Evolutionary conservation across 2,113 vertebrate genomes (phyloP).

Genomic region (Symphodus melops): DNA sequence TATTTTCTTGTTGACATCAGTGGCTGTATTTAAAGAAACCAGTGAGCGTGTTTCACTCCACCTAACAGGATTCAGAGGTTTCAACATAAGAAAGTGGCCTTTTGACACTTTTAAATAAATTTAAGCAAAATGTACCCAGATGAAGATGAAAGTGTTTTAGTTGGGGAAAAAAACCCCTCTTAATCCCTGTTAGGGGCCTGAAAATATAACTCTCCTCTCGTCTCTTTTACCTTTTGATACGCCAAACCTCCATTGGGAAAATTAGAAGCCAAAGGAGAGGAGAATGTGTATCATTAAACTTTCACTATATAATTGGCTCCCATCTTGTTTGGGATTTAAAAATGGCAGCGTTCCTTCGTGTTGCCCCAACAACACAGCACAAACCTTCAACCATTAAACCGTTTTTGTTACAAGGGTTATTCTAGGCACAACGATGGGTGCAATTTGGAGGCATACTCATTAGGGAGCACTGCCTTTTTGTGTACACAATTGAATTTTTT

Average conservation of each 20-base stretch:
- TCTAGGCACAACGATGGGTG: conserved; percentile 19
- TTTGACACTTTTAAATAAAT: not conserved
- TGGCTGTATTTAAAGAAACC: no score
- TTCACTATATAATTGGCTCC: conserved; percentile 58
- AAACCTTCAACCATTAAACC: conserved; percentile 11
- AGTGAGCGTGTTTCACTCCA: no score
- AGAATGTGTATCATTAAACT: conserved; percentile 51
- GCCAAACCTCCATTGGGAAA: conserved; percentile 21
- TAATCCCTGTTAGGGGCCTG: conserved; percentile 26
- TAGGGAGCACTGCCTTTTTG: conserved; percentile 40
- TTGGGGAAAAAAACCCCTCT: not conserved
- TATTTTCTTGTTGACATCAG: no score
- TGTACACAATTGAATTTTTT: conserved; percentile 37
- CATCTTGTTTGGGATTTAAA: conserved; percentile 50
- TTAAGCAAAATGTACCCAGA: no score
- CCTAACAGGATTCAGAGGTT: no score
- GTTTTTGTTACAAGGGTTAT: conserved; percentile 35
- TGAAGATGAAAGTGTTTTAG: not conserved
- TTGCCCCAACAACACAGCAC: not conserved
- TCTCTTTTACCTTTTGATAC: conserved; percentile 16
- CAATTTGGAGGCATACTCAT: conserved; percentile 27
- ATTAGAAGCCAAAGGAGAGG: conserved; percentile 40
- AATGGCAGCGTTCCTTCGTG: conserved; percentile 17
- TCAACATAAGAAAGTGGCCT: not conserved
- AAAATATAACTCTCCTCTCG: not conserved